phyloP scores from a whole-genome alignment of 2,113 vertebrate genomes.

The Grus americana region DNA sequence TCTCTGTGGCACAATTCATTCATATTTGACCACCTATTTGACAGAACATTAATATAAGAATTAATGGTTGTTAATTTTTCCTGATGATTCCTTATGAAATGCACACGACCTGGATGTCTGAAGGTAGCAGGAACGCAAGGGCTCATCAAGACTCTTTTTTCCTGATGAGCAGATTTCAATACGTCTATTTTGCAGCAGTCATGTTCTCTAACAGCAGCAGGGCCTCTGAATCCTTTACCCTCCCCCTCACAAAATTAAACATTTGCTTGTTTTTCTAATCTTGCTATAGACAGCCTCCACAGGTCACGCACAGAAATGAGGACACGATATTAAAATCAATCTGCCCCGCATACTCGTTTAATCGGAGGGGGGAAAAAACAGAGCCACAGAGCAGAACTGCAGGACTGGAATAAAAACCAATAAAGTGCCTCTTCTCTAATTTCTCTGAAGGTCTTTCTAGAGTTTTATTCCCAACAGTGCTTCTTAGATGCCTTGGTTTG shows the following conservation, averaged over 20 bases:
- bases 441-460: slow-evolving; percentile 64
- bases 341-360: neutral
- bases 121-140: neutral
- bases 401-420: slow-evolving; percentile 59
- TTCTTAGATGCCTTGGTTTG: slow-evolving; percentile 60
- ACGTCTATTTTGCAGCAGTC: neutral
- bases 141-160: neutral
- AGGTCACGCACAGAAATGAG: slow-evolving; percentile 36
- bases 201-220: neutral
- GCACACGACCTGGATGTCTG: neutral
- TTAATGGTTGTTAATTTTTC: neutral
- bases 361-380: neutral
- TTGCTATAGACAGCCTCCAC: slow-evolving; percentile 33
- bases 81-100: neutral
- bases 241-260: slow-evolving; percentile 41
- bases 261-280: slow-evolving; percentile 64
- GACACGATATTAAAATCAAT: slow-evolving; percentile 51
- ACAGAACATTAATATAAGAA: neutral
- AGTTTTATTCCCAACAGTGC: slow-evolving; percentile 65
- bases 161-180: neutral
- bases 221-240: neutral
- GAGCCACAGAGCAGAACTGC: slow-evolving; percentile 32
- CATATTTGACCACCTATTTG: neutral
- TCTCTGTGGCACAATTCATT: neutral
- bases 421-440: slow-evolving; percentile 49